Base-by-base conservation (phyloP, 2,888 invertebrate species). In the Neocrepidodera transversa region DNA sequence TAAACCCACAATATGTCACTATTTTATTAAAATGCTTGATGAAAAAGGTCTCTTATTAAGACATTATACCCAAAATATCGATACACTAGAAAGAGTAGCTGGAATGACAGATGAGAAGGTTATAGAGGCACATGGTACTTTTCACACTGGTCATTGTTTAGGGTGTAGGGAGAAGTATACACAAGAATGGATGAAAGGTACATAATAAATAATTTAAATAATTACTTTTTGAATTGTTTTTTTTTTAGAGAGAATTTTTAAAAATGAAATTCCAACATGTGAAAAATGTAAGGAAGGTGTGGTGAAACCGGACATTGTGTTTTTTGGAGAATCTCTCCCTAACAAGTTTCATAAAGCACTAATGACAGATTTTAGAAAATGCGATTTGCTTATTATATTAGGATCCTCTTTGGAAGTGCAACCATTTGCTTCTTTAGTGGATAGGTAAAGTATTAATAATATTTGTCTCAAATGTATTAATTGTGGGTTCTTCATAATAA, bases 71-170 rank as follows among this genome's bases (percentile, higher is more conserved):
- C 90, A 97, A 83, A 98, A 98, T 78, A 95, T 98, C 67, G 97
- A 98, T 78, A 93, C 94, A 0, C 78, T 97, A 63, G 97, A 98
- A 79, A 82, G 93, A 65, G 84, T 91, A 2, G 92, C 96, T 6
- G 93, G 92, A 1, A 80, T 98, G 54, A 89, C 91, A 0, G 88
- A 85, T 1, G 90, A 93, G 0, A 93, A 92, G 76, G 79, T 97
- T 18, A 91, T 97, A 0, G 96, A 97, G 78, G 97, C 97, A 1
- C 97, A 98, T 75, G 98, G 98, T 0, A 92, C 95, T 0, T 96
- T 97, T 77, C 86, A 89, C 74, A 92, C 91, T 0, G 91, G 92
- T 45, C 94, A 92, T 74, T 97, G 97, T 75, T 77, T 92, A 3
- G 83, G 84, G 4, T 97, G 97, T 73, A 80, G 83, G 2, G 83